These are phyloP conservation scores for Astreopora myriophthalma DNA, from an alignment of 64 coral and sea anemone species.

Conservation along the genomic window DNA sequence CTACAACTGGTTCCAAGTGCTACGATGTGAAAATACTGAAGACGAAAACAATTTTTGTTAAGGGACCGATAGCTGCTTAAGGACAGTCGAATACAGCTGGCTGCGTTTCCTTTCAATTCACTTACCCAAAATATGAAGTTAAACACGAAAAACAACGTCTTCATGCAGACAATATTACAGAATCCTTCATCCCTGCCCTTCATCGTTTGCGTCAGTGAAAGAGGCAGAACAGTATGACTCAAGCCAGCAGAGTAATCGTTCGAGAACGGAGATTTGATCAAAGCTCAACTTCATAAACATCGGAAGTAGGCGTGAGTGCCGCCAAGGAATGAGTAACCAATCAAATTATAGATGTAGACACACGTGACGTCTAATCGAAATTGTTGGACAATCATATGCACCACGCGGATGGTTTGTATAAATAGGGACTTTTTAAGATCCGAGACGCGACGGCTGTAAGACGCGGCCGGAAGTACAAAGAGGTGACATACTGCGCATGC, in stretches of 20 bases:
- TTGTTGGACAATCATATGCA: no score
- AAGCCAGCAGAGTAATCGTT: neutral
- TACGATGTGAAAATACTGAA: neutral
- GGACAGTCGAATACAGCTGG: neutral
- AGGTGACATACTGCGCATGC: no score
- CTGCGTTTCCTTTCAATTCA: neutral
- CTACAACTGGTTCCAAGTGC: no score
- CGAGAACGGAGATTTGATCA: neutral
- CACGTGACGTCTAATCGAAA: no score
- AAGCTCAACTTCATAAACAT: conserved; percentile 7
- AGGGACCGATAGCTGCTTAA: no score
- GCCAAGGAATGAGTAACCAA: neutral
- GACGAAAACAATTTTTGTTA: neutral
- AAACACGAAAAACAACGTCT: conserved; percentile 67
- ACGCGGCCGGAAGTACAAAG: no score
- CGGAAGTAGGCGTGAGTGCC: conserved; percentile 10
- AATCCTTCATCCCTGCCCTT: conserved; percentile 35
- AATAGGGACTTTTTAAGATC: no score
- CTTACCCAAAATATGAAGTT: conserved; percentile 69
- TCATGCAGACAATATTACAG: conserved; percentile 68
- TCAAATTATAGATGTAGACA: neutral
- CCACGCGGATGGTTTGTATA: no score
- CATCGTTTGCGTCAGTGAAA: neutral
- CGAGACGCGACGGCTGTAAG: no score
- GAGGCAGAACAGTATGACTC: neutral